These are phyloP conservation scores for Gila orcuttii DNA, from an alignment of 2,113 vertebrate species.

Conservation along the genomic window DNA sequence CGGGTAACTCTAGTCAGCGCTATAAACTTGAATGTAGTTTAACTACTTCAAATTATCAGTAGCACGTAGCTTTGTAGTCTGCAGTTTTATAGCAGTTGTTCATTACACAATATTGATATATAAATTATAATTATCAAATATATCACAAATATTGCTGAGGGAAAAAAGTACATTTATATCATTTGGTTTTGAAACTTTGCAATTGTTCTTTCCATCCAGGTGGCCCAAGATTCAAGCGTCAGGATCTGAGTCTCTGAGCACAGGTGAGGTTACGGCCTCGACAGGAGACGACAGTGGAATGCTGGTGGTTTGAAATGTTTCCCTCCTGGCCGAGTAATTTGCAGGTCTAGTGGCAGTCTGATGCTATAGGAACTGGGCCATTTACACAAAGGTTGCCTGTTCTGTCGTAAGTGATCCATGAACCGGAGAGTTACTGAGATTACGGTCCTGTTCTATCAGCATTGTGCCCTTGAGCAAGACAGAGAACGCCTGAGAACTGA, in stretches of 20 bases:
- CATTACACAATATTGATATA: neutral
- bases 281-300: constrained; percentile 32
- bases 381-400: constrained; percentile 44
- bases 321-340: constrained; percentile 30
- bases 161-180: neutral
- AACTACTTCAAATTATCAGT: neutral
- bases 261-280: constrained; percentile 18
- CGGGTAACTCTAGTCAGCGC: too few relatives aligned
- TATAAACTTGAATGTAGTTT: neutral
- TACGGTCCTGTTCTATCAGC: constrained; percentile 34
- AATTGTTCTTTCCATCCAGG: neutral
- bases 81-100: neutral
- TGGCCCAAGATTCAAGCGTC: neutral
- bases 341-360: constrained; percentile 26
- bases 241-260: constrained; percentile 6
- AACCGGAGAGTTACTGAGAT: constrained; percentile 37
- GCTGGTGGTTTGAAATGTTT: constrained; percentile 26
- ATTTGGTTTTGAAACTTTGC: constrained; percentile 11
- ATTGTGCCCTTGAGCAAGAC: constrained; percentile 34
- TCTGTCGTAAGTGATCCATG: constrained; percentile 44
- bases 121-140: too few relatives aligned
- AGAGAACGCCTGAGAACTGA: constrained; percentile 19
- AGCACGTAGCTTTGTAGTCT: neutral
- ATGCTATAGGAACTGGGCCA: constrained; percentile 30
- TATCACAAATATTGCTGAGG: neutral